A percentile compares a stretch with the other conserved stretches of the same genome.
Evolutionary conservation across 2,797 vertebrate genomes (phyloP).

Genomic region (Scolopax bukidnonensis): DNA sequence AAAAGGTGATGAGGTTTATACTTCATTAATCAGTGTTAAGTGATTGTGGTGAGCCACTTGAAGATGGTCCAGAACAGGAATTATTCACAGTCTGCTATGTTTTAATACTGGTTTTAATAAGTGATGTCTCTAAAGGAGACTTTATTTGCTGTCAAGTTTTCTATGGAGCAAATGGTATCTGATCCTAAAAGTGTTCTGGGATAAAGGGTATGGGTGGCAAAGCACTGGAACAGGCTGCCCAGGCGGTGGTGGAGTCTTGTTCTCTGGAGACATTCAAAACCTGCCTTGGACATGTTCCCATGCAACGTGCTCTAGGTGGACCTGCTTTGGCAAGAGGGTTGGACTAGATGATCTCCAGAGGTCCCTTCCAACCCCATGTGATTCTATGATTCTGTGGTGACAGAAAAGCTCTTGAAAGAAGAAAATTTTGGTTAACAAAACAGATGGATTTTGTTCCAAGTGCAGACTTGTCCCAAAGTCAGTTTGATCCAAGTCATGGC

Average conservation of each 20-base stretch:
- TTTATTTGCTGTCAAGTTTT: background rate
- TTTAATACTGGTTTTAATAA: background rate
- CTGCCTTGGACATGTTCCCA: too few relatives aligned
- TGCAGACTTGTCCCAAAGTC: background rate
- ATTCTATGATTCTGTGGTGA: too few relatives aligned
- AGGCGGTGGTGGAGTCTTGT: too few relatives aligned
- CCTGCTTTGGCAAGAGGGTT: too few relatives aligned
- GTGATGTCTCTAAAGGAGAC: background rate
- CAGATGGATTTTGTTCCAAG: background rate
- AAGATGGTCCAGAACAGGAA: background rate
- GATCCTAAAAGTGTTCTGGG: background rate
- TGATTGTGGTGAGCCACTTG: background rate
- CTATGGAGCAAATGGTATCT: background rate
- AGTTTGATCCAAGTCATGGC: background rate
- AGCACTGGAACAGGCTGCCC: too few relatives aligned
- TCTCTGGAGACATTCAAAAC: too few relatives aligned
- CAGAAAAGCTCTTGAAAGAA: background rate
- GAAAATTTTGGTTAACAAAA: background rate
- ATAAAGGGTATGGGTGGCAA: background rate
- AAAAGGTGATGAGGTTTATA: background rate
- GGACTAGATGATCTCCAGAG: too few relatives aligned
- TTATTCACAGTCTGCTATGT: background rate
- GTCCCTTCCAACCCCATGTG: too few relatives aligned
- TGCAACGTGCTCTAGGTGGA: too few relatives aligned
- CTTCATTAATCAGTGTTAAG: background rate